phyloP scores from a whole-genome alignment of 2,113 vertebrate species.

The Protomyctophum bolini region DNA sequence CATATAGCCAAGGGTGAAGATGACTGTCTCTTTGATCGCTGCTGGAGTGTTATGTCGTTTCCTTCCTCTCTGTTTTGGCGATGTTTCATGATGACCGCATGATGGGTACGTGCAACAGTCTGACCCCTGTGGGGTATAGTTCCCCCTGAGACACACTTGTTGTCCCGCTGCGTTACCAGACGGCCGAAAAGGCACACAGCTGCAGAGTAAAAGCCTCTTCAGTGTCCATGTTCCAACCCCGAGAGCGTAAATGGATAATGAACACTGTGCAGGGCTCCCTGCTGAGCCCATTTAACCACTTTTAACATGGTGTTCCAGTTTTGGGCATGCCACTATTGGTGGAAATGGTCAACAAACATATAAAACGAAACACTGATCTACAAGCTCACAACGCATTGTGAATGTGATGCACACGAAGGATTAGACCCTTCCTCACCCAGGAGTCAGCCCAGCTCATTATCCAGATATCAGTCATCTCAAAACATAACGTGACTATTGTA shows the following conservation, averaged over 20 bases:
- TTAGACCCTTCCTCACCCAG: no score
- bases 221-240: no score
- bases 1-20: slow-evolving; percentile 22
- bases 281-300: slow-evolving; percentile 20
- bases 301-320: no score
- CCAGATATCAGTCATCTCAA: no score
- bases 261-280: slow-evolving; percentile 11
- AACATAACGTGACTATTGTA: no score
- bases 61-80: slow-evolving; percentile 28
- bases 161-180: slow-evolving; percentile 34
- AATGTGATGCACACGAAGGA: no score
- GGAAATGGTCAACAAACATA: no score
- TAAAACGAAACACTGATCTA: no score
- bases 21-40: slow-evolving; percentile 54
- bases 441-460: no score
- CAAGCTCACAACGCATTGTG: no score
- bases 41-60: slow-evolving; percentile 38
- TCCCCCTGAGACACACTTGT: slow-evolving; percentile 28
- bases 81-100: slow-evolving; percentile 59
- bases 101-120: slow-evolving; percentile 54
- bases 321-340: no score
- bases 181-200: slow-evolving; percentile 31
- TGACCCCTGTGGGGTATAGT: slow-evolving; percentile 38
- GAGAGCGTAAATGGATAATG: no score
- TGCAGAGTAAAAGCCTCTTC: slow-evolving; percentile 2